Evolutionary conservation across 2,888 invertebrate species (phyloP).

Genomic region (Notodonta dromedarius): DNA sequence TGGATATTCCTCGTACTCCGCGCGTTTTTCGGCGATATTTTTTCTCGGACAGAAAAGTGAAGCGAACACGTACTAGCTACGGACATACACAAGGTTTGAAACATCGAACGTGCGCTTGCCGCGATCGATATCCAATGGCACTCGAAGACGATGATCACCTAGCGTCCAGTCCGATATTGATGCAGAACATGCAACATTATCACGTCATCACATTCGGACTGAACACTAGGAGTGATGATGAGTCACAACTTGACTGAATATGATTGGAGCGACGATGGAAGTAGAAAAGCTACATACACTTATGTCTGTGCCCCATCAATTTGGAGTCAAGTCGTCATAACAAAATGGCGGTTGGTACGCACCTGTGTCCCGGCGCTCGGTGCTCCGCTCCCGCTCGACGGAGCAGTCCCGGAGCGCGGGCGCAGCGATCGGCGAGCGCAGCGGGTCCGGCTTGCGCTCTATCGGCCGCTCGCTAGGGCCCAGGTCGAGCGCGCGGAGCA

Average conservation of each 20-base stretch:
- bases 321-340: background rate
- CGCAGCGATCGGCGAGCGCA: constrained; percentile 73
- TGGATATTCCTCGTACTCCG: constrained; percentile 69
- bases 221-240: constrained; percentile 16
- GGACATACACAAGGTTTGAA: constrained; percentile 58
- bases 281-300: background rate
- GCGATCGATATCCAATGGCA: constrained; percentile 60
- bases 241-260: constrained; percentile 16
- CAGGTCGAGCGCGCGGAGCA: constrained; percentile 91
- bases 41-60: constrained; percentile 56
- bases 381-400: constrained; percentile 67
- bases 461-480: constrained; percentile 61
- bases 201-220: constrained; percentile 21
- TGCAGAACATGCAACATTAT: background rate
- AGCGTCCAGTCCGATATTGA: constrained; percentile 21
- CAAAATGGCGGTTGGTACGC: constrained; percentile 45
- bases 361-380: constrained; percentile 75
- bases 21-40: constrained; percentile 46
- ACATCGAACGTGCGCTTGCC: constrained; percentile 44
- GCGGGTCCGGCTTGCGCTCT: constrained; percentile 77
- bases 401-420: constrained; percentile 61
- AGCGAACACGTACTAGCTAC: constrained; percentile 77
- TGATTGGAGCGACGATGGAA: background rate
- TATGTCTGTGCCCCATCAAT: too few species aligned
- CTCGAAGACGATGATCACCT: constrained; percentile 32